phyloP scores from a whole-genome alignment of 2,888 invertebrate species.

The Herminia tarsipennalis region DNA sequence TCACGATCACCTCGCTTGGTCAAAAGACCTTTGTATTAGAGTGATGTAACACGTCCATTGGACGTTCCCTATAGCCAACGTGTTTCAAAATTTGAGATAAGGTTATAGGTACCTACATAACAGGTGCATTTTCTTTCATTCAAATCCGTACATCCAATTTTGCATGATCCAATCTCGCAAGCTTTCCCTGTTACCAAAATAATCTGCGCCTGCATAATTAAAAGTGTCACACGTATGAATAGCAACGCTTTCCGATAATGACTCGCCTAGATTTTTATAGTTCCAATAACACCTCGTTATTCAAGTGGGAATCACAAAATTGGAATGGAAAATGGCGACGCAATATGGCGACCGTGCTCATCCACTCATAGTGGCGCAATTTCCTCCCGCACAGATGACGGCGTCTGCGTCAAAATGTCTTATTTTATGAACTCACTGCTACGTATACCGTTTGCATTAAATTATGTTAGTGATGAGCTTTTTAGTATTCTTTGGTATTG shows the following conservation, averaged over 20 bases:
- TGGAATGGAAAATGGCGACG: conserved; percentile 63
- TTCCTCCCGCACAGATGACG: conserved; percentile 57
- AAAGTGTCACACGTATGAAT: background rate
- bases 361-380: conserved; percentile 57
- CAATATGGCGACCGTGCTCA: conserved; percentile 57
- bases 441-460: conserved; percentile 49
- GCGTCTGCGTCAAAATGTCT: conserved; percentile 56
- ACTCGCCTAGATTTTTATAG: conserved; percentile 38
- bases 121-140: no score
- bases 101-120: no score
- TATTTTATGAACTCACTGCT: conserved; percentile 55
- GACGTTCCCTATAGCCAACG: no score
- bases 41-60: no score
- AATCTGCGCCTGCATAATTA: background rate
- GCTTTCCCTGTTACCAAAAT: no score
- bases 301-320: conserved; percentile 62
- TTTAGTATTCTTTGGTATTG: conserved; percentile 20
- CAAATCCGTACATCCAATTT: no score
- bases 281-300: conserved; percentile 50
- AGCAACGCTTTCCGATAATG: background rate
- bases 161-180: no score
- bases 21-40: no score
- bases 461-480: conserved; percentile 44
- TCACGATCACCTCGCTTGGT: no score
- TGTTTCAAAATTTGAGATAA: no score